Conservation (phyloP, 92 coral and sea anemone species). For the Zoanthus gigantus region DNA sequence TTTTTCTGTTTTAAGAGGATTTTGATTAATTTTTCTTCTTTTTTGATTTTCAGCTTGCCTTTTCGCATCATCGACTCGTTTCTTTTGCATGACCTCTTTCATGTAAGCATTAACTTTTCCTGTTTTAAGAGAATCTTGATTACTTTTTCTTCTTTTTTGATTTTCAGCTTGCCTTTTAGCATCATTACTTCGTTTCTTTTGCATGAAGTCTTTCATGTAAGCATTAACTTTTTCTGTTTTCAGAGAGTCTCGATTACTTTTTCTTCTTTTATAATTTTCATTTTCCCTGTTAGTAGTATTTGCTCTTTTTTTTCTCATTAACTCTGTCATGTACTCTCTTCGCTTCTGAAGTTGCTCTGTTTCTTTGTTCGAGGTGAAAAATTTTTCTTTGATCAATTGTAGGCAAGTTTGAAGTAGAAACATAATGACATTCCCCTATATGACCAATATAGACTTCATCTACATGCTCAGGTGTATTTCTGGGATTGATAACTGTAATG, state of each 20-base stretch:
- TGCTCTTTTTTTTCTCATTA: constrained; percentile 22
- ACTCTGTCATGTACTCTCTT: constrained; percentile 4
- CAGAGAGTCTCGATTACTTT: not conserved
- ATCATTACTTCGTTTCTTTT: constrained; percentile 42
- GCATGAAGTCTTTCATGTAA: constrained; percentile 33
- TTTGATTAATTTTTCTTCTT: too few species aligned
- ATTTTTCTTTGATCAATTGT: not conserved
- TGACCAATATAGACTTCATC: constrained; percentile 27
- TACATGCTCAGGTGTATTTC: not conserved
- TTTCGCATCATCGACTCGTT: too few species aligned
- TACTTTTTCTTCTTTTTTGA: not conserved
- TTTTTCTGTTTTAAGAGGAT: too few species aligned
- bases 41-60: too few species aligned
- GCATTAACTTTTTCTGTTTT: constrained; percentile 3
- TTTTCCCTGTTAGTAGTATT: not conserved
- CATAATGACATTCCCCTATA: constrained; percentile 31
- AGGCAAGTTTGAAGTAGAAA: not conserved
- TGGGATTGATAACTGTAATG: constrained; percentile 22
- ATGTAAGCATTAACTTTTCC: too few species aligned
- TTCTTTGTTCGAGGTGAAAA: not conserved
- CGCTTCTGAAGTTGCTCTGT: not conserved
- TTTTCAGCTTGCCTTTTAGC: constrained; percentile 22
- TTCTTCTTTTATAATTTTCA: not conserved
- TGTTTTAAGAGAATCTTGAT: too few species aligned
- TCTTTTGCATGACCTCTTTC: too few species aligned